Base-by-base conservation (phyloP, 2,888 invertebrate genomes). In the Phragmatobia fuliginosa region DNA sequence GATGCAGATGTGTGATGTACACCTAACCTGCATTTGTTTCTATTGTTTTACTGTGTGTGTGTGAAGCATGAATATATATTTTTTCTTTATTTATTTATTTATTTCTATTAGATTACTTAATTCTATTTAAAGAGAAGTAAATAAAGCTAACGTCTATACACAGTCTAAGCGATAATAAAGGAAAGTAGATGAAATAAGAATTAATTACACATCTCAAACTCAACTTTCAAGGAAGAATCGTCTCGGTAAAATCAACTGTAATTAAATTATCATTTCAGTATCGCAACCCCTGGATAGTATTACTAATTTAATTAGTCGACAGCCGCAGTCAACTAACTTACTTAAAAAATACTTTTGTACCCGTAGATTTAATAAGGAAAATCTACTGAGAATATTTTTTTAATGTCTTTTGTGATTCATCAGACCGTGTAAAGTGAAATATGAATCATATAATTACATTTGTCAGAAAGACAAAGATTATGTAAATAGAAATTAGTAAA, bases 321-420 rank as follows among this genome's bases (percentile, higher is more conserved):
- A 76, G 78, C 79, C 72, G 74, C 84, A 87, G 87, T 87, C 84
- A 81, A 82, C 79, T 90, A 86, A 90, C 87, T 89, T 85, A 83
- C 85, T 88, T 87, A 84, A 85, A 84, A 82, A 83, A 84, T 73
- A 81, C 84, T 84, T 74, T 77, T 71, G 61, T 72, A 68, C 69
- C 59, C 58, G 31, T 33, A 32, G 70, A 78, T 64, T 72, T 71
- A 71, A 67, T 71, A 74, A 78, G 56, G 66, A 18, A 73, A 68
- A 52, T 71, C 64, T 71, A n/a, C 41, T 36, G 38, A 52, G 66
- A 64, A 68, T 72, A 72, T 67, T 52, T 64, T 33, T 49, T 25
- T 33, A 32, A 33, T 41, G 16, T 32, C 7, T 63, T n/a, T 45
- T 31, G 10, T 56, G 25, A 21, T 65, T 38, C 14, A 5, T 21